phyloP scores from a whole-genome alignment of 2,113 vertebrate species.

The Poeciliopsis retropinna region DNA sequence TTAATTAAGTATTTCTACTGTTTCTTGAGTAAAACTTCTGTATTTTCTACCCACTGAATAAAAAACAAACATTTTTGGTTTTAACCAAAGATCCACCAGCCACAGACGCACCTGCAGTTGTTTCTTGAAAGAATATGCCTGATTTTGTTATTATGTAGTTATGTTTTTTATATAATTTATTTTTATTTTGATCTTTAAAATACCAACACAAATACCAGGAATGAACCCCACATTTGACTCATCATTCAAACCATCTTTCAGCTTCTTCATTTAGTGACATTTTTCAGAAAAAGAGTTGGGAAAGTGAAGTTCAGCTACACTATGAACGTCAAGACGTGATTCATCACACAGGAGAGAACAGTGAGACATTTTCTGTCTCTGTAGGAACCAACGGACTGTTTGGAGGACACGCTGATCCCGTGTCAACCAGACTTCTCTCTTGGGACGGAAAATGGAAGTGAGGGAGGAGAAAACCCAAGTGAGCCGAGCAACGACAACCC shows the following conservation, averaged over 20 bases:
- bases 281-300: neutral
- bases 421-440: slow-evolving; percentile 86
- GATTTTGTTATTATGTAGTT: too few relatives aligned
- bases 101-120: too few relatives aligned
- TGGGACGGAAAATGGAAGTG: slow-evolving; percentile 80
- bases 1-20: too few relatives aligned
- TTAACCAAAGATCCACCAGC: too few relatives aligned
- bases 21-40: too few relatives aligned
- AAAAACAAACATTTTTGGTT: too few relatives aligned
- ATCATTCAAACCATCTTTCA: neutral
- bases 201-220: too few relatives aligned
- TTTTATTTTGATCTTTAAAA: too few relatives aligned
- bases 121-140: too few relatives aligned
- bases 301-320: neutral
- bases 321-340: neutral
- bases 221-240: neutral
- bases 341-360: neutral
- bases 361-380: slow-evolving; percentile 25
- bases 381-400: slow-evolving; percentile 93
- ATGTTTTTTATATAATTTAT: too few relatives aligned
- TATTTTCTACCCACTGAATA: too few relatives aligned
- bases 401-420: slow-evolving; percentile 93
- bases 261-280: neutral
- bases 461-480: slow-evolving; percentile 83
- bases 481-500: slow-evolving; percentile 84